Base-by-base conservation (phyloP, 1,140 invertebrate species). In the Pseudachorutes palmiensis region DNA sequence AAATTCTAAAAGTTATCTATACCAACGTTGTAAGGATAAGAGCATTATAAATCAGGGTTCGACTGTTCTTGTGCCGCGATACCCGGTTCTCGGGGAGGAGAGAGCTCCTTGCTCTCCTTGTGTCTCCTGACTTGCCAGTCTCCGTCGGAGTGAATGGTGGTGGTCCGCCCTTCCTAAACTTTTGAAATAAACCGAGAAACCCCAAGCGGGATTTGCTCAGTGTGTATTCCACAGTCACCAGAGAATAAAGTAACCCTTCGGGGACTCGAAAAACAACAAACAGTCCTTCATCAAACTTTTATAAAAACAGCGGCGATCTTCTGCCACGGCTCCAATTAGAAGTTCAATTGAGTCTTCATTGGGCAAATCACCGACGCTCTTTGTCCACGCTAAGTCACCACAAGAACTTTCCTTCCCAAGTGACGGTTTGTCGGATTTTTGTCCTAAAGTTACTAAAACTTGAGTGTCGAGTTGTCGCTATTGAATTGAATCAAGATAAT, bases 201-300 rank as follows among this genome's bases (percentile, higher is more conserved):
- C 69, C 68, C 69, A 70, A 70, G 66, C 71, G 69, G 70, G 71
- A 70, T 70, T 73, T 70, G 66, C 59, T 68, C 71, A 73, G 69
- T 73, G 51, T 55, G 69, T 68, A 67, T 68, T 72, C 68, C 64
- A 41, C 64, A 72, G 71, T 70, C 71, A 73, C 71, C 64, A 73
- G 71, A 73, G 71, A 73, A 66, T 67, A 68, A 68, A 57, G 68
- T n/a, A 73, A 73, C 62, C 69, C 71, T 69, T 68, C 68, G 65
- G 71, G 66, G 60, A 62, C 60, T 62, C 66, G 32, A 16, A 12
- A 36, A 12, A 63, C 5, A 63, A 28, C 24, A 28, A 12, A 14
- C 14, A 24, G 14, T 19, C 41, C 19, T 36, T 59, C 59, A 62
- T 66, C 49, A 59, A 66, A 59, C 33, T 55, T 66, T 41, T 41